Conservation (phyloP, 2,797 vertebrate genomes). For the Salmo trutta region DNA sequence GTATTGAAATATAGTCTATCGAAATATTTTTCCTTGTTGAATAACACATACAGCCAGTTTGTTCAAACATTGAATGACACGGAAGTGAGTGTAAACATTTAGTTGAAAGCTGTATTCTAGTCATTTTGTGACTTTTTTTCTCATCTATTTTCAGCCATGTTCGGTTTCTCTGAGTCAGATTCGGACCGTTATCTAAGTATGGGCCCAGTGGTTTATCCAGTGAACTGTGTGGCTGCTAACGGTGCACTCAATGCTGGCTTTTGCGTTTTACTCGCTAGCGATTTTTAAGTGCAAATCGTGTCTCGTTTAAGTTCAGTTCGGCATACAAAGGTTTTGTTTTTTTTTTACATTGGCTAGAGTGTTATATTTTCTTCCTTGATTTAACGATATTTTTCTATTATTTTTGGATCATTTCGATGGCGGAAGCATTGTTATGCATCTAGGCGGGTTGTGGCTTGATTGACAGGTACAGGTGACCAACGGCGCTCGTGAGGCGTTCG, state of each 20-base stretch:
- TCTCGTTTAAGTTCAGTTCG: background rate
- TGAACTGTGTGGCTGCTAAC: conserved; percentile 19
- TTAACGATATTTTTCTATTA: conserved; percentile 32
- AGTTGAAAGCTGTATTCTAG: background rate
- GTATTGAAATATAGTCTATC: background rate
- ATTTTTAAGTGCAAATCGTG: background rate
- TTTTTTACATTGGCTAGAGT: fast-evolving
- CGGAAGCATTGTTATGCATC: conserved; percentile 84
- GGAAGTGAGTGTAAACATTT: background rate
- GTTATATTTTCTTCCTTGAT: background rate
- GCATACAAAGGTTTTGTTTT: fast-evolving
- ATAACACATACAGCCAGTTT: background rate
- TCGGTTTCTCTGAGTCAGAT: background rate
- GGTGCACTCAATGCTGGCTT: background rate
- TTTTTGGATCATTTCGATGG: conserved; percentile 69
- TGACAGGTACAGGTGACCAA: conserved; percentile 68
- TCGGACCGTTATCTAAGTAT: conserved; percentile 55
- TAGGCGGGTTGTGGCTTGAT: conserved; percentile 62
- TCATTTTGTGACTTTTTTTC: background rate
- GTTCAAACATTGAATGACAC: background rate
- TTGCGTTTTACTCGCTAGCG: conserved; percentile 7
- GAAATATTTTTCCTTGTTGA: conserved; percentile 4
- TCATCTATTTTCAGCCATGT: fast-evolving
- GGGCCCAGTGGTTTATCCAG: conserved; percentile 58
- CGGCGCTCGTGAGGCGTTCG: conserved; percentile 52